phyloP scores from a whole-genome alignment of 2,888 invertebrate species.

The Lamellibrachia satsuma region DNA sequence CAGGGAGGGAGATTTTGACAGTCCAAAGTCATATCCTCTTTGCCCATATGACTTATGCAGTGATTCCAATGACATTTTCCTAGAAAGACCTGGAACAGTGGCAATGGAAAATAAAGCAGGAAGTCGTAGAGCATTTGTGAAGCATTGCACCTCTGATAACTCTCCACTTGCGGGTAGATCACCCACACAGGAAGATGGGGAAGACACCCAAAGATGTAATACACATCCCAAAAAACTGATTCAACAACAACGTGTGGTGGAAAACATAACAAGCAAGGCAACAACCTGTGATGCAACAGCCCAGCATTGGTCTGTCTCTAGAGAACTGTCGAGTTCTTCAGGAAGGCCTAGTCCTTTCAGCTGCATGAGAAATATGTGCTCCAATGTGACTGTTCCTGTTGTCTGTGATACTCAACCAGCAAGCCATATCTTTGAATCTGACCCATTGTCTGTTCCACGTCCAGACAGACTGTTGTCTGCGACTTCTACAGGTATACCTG shows the following conservation, averaged over 20 bases:
- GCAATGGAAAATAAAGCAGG: neutral
- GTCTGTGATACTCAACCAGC: neutral
- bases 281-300: neutral
- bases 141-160: neutral
- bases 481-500: neutral
- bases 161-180: neutral
- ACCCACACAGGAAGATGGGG: neutral
- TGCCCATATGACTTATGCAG: neutral
- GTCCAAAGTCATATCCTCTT: neutral
- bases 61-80: neutral
- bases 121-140: neutral
- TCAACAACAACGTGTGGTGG: neutral
- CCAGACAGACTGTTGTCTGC: neutral
- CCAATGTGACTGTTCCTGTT: neutral
- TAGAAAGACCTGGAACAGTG: neutral
- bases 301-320: neutral
- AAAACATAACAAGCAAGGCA: neutral
- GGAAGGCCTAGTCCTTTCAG: neutral
- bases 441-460: neutral
- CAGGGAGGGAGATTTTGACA: neutral
- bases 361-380: neutral
- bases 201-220: neutral
- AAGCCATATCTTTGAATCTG: neutral
- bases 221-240: neutral
- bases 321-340: neutral